These are phyloP conservation scores for Myopa testacea DNA, from an alignment of 2,888 invertebrate species.

Conservation along the genomic window DNA sequence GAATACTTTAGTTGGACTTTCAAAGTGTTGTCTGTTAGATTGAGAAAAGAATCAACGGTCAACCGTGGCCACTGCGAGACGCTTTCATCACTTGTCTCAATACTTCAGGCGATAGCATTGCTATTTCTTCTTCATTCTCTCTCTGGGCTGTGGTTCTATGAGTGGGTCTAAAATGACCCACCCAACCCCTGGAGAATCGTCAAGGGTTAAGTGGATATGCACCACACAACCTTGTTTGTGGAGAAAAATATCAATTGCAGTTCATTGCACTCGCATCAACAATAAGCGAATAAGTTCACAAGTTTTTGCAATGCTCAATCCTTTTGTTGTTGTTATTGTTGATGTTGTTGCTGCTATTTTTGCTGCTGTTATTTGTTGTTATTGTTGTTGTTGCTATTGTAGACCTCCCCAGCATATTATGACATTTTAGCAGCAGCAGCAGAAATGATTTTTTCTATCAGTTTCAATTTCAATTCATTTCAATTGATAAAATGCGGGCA, in stretches of 20 bases:
- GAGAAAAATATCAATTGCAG: neutral
- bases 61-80: no score
- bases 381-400: slow-evolving; percentile 6
- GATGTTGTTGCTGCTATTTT: neutral
- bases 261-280: slow-evolving; percentile 8
- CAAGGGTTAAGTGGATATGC: neutral
- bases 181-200: neutral
- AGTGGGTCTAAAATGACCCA: no score
- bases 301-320: neutral
- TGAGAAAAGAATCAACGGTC: no score
- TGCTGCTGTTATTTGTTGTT: neutral
- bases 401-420: slow-evolving; percentile 11
- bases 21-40: no score
- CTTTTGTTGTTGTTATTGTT: neutral
- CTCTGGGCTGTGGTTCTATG: no score
- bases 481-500: slow-evolving; percentile 46
- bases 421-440: slow-evolving; percentile 1
- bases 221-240: neutral
- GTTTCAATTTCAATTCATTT: slow-evolving; percentile 43
- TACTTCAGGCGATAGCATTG: no score
- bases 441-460: slow-evolving; percentile 38
- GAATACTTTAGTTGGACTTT: no score
- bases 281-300: neutral
- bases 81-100: neutral
- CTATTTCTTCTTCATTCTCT: no score